Conservation (phyloP, 2,888 invertebrate genomes). For the Leptopilina syphax region DNA sequence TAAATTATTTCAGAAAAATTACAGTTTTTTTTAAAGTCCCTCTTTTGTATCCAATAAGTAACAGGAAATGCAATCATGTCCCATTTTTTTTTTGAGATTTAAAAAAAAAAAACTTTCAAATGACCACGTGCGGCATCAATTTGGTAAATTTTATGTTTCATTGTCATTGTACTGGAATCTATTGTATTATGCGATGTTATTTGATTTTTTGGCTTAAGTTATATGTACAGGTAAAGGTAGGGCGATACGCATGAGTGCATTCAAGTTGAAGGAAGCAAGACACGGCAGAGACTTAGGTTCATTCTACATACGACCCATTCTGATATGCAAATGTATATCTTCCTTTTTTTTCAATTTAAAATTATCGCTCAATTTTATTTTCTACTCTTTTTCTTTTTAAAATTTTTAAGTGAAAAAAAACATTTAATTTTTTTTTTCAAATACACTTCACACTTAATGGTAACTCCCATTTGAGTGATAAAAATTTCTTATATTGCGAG, state of each 20-base stretch:
- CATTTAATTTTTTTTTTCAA: too few species aligned
- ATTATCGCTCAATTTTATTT: neutral
- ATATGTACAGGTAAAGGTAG: conserved; percentile 71
- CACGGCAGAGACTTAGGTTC: neutral
- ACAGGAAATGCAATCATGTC: neutral
- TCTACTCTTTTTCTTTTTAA: neutral
- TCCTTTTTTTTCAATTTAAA: neutral
- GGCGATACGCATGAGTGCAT: conserved; percentile 74
- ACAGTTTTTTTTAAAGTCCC: neutral
- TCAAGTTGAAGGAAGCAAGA: conserved; percentile 65
- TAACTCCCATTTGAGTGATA: too few species aligned
- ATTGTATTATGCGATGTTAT: conserved; percentile 47
- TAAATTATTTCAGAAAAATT: too few species aligned
- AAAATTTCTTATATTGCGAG: neutral
- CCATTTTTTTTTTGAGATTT: neutral
- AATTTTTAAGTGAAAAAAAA: too few species aligned
- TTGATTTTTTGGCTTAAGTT: conserved; percentile 62
- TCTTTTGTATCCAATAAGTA: neutral
- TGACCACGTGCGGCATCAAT: neutral
- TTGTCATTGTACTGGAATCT: conserved; percentile 10
- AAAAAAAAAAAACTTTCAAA: neutral
- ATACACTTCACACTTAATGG: too few species aligned
- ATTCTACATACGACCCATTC: conserved; percentile 4
- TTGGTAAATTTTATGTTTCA: neutral
- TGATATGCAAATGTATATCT: neutral